Evolutionary conservation across 2,113 vertebrate species (phyloP).

Genomic region (Anguilla japonica): DNA sequence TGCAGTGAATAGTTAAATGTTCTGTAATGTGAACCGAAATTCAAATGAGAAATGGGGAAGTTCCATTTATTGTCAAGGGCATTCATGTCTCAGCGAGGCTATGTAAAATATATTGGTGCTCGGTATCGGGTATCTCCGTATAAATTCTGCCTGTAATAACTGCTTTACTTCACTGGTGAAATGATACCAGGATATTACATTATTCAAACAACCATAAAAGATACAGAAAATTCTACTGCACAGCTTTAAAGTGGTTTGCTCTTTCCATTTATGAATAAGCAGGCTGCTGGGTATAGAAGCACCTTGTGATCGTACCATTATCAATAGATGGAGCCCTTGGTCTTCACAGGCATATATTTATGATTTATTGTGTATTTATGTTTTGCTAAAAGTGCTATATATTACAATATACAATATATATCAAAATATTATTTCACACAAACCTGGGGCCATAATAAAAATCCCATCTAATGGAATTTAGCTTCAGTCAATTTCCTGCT

Average conservation of each 20-base stretch:
- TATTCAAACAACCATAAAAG: not conserved
- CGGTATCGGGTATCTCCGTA: not conserved
- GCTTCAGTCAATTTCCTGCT: no score
- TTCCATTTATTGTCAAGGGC: not conserved
- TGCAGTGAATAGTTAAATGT: no score
- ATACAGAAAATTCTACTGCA: not conserved
- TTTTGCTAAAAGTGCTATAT: not conserved
- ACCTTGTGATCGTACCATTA: not conserved
- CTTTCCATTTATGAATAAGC: not conserved
- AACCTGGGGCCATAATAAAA: no score
- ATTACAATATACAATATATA: no score
- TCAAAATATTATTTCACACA: no score
- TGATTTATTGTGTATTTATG: not conserved
- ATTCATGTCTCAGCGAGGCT: not conserved
- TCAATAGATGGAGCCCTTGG: conserved; percentile 5
- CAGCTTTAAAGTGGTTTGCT: not conserved
- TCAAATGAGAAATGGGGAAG: not conserved
- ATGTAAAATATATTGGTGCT: not conserved
- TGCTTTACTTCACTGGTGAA: not conserved
- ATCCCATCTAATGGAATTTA: no score
- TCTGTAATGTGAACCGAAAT: no score
- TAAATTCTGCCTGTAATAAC: not conserved
- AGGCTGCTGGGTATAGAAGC: not conserved
- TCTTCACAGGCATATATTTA: not conserved
- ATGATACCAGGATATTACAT: not conserved